These are phyloP conservation scores for Micromys minutus DNA, from an alignment of 2,113 vertebrate genomes.

Conservation along the genomic window DNA sequence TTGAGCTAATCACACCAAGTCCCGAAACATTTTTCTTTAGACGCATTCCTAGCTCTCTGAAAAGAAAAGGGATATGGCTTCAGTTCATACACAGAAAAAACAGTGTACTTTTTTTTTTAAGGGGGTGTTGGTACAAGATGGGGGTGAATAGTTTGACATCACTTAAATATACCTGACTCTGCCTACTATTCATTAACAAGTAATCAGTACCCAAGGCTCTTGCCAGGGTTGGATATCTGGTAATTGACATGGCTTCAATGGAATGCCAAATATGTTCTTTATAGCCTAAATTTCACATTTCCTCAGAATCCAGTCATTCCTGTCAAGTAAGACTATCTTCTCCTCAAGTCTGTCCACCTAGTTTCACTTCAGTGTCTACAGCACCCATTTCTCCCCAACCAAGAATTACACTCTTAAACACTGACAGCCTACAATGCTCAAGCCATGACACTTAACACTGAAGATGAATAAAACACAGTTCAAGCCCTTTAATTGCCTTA, in stretches of 20 bases:
- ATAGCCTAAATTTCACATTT: constrained; percentile 8
- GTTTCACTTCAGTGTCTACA: background rate
- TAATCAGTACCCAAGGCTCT: background rate
- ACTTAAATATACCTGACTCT: constrained; percentile 12
- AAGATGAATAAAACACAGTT: background rate
- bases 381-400: constrained; percentile 14
- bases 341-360: background rate
- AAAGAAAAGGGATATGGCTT: background rate
- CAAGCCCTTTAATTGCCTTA: background rate
- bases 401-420: background rate
- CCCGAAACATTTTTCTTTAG: background rate
- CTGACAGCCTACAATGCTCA: background rate
- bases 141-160: background rate
- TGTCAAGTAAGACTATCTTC: constrained; percentile 5
- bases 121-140: background rate
- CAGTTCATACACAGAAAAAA: background rate
- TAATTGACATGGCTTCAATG: background rate
- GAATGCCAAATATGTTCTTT: background rate
- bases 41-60: background rate
- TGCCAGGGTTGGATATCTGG: background rate
- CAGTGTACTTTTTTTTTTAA: background rate
- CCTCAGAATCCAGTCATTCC: background rate
- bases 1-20: background rate
- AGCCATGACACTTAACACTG: constrained; percentile 5
- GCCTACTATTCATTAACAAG: background rate